A percentile compares a stretch with the other conserved stretches of the same genome.
These are phyloP conservation scores for Cantharis rufa DNA, from an alignment of 2,888 invertebrate genomes.

Conservation along the genomic window DNA sequence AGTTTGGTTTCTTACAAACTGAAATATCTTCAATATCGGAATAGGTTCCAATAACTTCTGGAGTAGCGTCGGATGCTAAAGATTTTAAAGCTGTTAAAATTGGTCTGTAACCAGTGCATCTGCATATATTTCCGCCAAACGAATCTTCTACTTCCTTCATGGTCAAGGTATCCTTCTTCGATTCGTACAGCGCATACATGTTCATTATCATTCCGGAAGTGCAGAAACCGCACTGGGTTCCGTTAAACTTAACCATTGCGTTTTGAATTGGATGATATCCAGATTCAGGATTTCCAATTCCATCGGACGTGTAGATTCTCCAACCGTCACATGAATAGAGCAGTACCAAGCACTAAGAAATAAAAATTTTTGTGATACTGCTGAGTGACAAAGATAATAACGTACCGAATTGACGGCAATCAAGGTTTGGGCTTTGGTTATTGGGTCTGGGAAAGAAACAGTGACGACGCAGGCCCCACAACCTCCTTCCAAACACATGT, in stretches of 20 bases:
- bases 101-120: slow-evolving; percentile 72
- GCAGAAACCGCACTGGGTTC: slow-evolving; percentile 42
- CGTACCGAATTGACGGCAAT: slow-evolving; percentile 70
- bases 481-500: slow-evolving; percentile 74
- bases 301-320: slow-evolving; percentile 72
- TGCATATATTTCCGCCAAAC: slow-evolving; percentile 68
- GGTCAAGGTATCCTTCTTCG: slow-evolving; percentile 51
- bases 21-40: slow-evolving; percentile 55
- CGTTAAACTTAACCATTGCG: slow-evolving; percentile 58
- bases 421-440: slow-evolving; percentile 57
- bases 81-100: slow-evolving; percentile 68
- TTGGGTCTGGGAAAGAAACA: slow-evolving; percentile 56
- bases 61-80: slow-evolving; percentile 55
- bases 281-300: slow-evolving; percentile 63
- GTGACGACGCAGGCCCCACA: slow-evolving; percentile 70
- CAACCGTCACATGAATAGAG: slow-evolving; percentile 62
- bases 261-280: slow-evolving; percentile 69
- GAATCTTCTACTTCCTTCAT: slow-evolving; percentile 69
- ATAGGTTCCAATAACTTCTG: slow-evolving; percentile 43
- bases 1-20: neutral
- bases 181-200: slow-evolving; percentile 63
- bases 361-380: neutral
- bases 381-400: neutral
- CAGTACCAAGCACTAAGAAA: slow-evolving; percentile 58
- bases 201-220: slow-evolving; percentile 67